Percentiles rank a stretch among this genome's conserved stretches.
Conservation (phyloP, 2,888 invertebrate genomes). For the Bedellia somnulentella region DNA sequence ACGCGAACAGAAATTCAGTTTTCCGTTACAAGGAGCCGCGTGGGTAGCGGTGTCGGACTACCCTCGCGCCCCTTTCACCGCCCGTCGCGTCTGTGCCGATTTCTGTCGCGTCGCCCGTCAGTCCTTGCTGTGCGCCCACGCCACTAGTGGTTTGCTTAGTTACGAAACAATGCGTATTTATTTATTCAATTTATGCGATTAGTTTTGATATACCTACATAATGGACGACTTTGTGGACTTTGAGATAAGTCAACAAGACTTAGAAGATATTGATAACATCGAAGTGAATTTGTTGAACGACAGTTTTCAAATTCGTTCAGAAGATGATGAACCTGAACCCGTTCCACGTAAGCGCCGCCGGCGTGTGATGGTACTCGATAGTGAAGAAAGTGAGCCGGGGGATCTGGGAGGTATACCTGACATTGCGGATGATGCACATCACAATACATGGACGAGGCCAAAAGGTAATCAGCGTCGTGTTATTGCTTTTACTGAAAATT, state of each 20-base stretch:
- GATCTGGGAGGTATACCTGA: conserved; percentile 6
- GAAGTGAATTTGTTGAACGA: conserved; percentile 8
- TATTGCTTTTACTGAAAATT: conserved; percentile 10
- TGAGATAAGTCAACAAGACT: conserved; percentile 8
- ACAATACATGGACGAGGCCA: too few species aligned
- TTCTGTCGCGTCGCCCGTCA: background rate
- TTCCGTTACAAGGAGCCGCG: too few species aligned
- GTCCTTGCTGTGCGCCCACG: background rate
- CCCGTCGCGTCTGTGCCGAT: too few species aligned
- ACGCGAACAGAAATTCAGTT: too few species aligned
- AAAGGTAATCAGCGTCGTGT: conserved; percentile 8
- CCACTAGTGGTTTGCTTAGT: too few species aligned
- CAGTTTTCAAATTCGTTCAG: conserved; percentile 7
- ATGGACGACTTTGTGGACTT: conserved; percentile 6
- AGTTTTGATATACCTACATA: background rate
- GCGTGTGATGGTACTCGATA: conserved; percentile 2
- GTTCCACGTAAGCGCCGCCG: conserved; percentile 3
- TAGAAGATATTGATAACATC: conserved; percentile 7
- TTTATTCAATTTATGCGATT: background rate
- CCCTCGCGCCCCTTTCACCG: conserved; percentile 1
- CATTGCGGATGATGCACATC: conserved; percentile 8
- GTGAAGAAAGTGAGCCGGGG: conserved; percentile 7
- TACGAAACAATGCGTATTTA: background rate
- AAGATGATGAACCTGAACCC: conserved; percentile 7
- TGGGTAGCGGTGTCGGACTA: too few species aligned